Base-by-base conservation (phyloP, 2,113 vertebrate genomes). In the Oreochromis niloticus region DNA sequence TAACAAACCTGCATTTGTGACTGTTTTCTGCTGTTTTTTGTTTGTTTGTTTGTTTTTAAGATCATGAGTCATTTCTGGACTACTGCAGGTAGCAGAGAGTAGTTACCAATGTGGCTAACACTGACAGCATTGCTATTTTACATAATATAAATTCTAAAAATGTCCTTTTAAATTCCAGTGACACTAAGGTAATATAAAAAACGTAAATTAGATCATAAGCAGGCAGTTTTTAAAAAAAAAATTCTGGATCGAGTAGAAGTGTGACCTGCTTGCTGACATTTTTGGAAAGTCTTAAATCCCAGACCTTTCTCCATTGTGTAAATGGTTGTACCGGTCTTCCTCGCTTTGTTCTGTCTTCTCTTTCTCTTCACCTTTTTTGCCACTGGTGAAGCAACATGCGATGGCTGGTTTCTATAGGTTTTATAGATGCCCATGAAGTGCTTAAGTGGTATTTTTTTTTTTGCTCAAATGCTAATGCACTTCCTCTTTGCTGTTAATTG, bases 191-290 rank as follows among this genome's bases (percentile, higher is more conserved):
- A 14, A 43, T 71, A 41, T 0, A 0, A 24, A 24, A 39, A 41
- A 24, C 0, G 1, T 43, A 71, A 27, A 41, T 27, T 43, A 3
- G 3, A 71, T 16, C 39, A 71, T 24, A 71, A 9, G 13, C 39
- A 9, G 34, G 4, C 19, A 66, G 36, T 6, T 32, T 8, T 10
- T 2, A 4, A 8, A 5, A 5, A 5, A 52, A 3, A 27, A 3
- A 36, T 66, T 41, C 6, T 66, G 34, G 34, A 12, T 66, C 6
- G 0, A 27, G 55, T 14, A 30, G 7, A 14, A 27, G 2, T 27
- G 6, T 39, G 2, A 22, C 0, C 0, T 39, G 34, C 19, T 66
- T n/a, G 61, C 34, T 13, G 34, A n/a, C 19, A 68, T n/a, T 68
- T 68, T 22, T 68, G 34, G 34, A 68, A n/a, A 22, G 10, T 39